Evolutionary conservation across 2,113 vertebrate genomes (phyloP).

Genomic region (Brachyhypopomus occidentalis): DNA sequence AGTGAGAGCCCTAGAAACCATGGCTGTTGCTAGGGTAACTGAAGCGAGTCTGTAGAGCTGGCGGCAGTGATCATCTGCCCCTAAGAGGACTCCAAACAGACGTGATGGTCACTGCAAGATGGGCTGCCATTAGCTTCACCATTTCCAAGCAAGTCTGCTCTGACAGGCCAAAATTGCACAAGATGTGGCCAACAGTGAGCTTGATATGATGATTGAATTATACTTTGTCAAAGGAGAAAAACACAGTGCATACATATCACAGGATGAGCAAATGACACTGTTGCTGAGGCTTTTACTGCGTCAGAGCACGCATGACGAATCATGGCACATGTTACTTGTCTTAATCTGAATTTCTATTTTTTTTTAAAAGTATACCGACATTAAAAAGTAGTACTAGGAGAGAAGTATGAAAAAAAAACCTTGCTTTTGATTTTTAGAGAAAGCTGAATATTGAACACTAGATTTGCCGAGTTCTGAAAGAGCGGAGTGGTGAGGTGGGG

Average conservation of each 20-base stretch:
- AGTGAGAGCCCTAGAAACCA: constrained; percentile 61
- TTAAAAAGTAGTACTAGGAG: too few relatives aligned
- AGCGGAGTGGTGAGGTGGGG: constrained; percentile 44
- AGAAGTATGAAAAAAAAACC: not conserved
- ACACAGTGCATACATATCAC: not conserved
- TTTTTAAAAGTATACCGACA: too few relatives aligned
- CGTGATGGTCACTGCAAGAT: constrained; percentile 34
- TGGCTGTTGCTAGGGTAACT: constrained; percentile 73
- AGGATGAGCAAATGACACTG: not conserved
- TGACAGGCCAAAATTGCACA: constrained; percentile 14
- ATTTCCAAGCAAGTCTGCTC: constrained; percentile 3
- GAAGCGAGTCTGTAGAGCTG: constrained; percentile 54
- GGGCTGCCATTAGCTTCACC: constrained; percentile 16
- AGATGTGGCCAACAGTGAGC: constrained; percentile 13
- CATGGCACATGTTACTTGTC: not conserved
- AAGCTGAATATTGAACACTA: constrained; percentile 39
- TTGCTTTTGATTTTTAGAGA: constrained; percentile 1
- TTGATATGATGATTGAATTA: constrained; percentile 8
- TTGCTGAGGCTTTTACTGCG: not conserved
- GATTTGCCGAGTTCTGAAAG: constrained; percentile 31
- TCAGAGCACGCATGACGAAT: not conserved
- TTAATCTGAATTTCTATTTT: too few relatives aligned
- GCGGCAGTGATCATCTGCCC: constrained; percentile 53
- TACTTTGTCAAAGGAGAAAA: not conserved
- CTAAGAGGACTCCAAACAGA: constrained; percentile 48